Evolutionary conservation across 2,797 vertebrate genomes (phyloP), one percentile per base, ranked within the genome.

Genomic region (Cirrhinus mrigala): DNA sequence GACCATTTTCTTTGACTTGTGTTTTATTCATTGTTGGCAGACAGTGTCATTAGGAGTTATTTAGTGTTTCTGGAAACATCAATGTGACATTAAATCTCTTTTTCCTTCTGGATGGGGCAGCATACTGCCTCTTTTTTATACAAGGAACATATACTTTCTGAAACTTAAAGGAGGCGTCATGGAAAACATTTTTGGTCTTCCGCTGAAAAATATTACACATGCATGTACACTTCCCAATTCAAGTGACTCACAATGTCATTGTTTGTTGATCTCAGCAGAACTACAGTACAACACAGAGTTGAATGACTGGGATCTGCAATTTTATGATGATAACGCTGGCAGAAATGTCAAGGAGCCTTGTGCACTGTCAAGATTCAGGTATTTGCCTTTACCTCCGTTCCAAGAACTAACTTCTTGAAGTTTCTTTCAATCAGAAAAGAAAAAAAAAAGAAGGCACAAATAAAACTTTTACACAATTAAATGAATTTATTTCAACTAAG

Each of bases 1-100:
- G 37, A 18, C 52, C 27, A 33, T 64, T 75, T 89, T 79, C 60
- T 27, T 48, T 33, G 48, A 60, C 60, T 52, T 64, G 58, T 54
- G 40, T 68, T 76, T 84, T 50, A 70, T 79, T 66, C 52, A 64
- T 75, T 76, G 56, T 52, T 56, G 15, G 10, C 44, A 73, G 50
- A 14, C 20, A 54, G 37, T 88, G 54, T 76, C 71, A 62, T 83
- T 77, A 70, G 24, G 16, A n/a, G 62, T 88, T 66, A 71, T 77
- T 78, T 50, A 68, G 24, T 29, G 6, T 27, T 18, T 54, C 22
- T 74, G n/a, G 48, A 20, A 29, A 52, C 33, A 37, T 79, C 44
- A 56, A 37, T 20, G 37, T 79, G 22, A 50, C 5, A 40, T 22
- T 3, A 29, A 29, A 2, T 44, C 24, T 66, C 22, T n/a, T 58